Conservation (phyloP, 2,113 vertebrate genomes). For the Odocoileus virginianus region DNA sequence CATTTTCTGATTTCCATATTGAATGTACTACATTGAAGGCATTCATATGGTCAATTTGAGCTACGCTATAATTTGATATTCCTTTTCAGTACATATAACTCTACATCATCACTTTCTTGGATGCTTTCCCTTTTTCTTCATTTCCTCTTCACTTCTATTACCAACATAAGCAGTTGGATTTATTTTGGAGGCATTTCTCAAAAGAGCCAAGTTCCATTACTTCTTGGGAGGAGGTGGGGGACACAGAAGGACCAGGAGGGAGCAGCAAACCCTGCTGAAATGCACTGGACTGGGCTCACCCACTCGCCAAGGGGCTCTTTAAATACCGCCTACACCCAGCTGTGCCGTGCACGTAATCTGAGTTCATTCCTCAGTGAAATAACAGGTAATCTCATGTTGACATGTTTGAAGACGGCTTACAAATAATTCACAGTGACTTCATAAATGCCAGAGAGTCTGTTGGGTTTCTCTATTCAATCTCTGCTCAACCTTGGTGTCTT, state of each 20-base stretch:
- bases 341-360: too few relatives aligned
- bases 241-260: not conserved
- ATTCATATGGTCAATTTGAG: not conserved
- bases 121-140: not conserved
- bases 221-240: not conserved
- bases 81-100: not conserved
- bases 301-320: not conserved
- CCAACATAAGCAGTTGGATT: not conserved
- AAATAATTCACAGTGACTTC: not conserved
- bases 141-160: not conserved
- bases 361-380: not conserved
- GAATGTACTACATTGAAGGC: not conserved
- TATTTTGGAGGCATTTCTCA: not conserved
- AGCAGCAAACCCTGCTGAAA: not conserved
- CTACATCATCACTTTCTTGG: not conserved
- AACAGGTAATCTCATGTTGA: not conserved
- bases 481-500: not conserved
- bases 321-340: too few relatives aligned
- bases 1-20: not conserved
- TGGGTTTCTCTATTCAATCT: not conserved
- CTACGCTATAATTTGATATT: not conserved
- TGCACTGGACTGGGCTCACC: not conserved
- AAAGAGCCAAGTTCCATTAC: not conserved
- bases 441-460: too few relatives aligned
- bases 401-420: not conserved